Base-by-base conservation (phyloP, 2,797 vertebrate genomes). In the Avahi laniger region DNA sequence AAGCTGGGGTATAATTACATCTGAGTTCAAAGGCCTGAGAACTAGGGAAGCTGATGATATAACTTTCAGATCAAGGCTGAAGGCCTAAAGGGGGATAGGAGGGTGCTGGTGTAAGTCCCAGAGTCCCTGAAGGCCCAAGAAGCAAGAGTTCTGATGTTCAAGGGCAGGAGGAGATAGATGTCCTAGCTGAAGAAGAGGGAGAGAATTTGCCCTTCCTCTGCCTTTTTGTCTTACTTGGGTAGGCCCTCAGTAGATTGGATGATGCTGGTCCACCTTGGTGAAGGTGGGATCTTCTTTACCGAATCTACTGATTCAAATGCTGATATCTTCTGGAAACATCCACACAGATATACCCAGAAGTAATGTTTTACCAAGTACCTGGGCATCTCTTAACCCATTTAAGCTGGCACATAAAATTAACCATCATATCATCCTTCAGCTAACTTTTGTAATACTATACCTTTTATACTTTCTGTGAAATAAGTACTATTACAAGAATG, bases 391-490 rank as follows among this genome's bases (percentile, higher is more conserved):
- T 61, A 75, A 63, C 2, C 7, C 52, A 52, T 8, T 52, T 50
- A 43, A 30, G 20, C 24, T 50, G 28, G 26, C 52, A 61, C 5
- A 48, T 14, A 65, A 76, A 83, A 52, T 24, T 61, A 61, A 17
- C 7, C 15, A 61, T 93, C 38, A 63, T 48, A 33, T 70, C 6
- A 59, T 82, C 15, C 24, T 89, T 96, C 30, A 76, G 30, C 43
- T 86, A 78, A 92, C 41, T 85, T 82, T 80, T 67, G 2, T 15
- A 35, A 22, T 38, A 70, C 26, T 85, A 14, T 1, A 63, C 59
- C 46, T 84, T 69, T 30, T 38, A 61, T 54, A 67, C n/a, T 93
- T 91, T 96, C 61, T 91, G 28, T 93, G 38, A 80, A 94, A 75
- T 80, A 93, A 17, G 20, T 59, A 38, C 57, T n/a, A 48, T 73